These are phyloP conservation scores for Siniperca chuatsi DNA, from an alignment of 2,113 vertebrate species.

Conservation along the genomic window DNA sequence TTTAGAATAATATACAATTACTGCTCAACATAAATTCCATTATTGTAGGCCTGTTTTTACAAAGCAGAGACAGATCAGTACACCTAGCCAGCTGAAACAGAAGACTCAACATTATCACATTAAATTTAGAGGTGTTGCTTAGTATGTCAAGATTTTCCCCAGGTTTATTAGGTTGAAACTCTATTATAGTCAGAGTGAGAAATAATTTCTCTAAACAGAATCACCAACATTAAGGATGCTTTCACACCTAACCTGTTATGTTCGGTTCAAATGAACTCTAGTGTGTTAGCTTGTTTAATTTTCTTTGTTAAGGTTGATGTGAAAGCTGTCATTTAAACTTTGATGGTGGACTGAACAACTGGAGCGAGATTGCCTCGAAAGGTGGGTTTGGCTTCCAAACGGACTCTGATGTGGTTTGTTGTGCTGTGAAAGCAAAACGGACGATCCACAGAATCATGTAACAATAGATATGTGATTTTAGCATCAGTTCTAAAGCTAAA, in stretches of 20 bases:
- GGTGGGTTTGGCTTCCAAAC: background rate
- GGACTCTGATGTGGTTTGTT: background rate
- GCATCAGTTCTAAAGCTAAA: background rate
- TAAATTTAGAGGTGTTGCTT: background rate
- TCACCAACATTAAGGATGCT: background rate
- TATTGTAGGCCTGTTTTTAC: constrained; percentile 12
- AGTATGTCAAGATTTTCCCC: background rate
- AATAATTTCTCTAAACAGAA: background rate
- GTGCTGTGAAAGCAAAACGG: background rate
- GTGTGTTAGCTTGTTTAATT: background rate
- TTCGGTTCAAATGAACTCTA: background rate
- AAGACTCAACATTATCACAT: background rate
- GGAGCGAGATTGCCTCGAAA: background rate
- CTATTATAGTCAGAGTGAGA: background rate
- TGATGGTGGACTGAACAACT: background rate
- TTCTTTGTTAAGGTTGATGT: background rate
- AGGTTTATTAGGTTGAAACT: background rate
- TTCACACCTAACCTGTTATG: background rate
- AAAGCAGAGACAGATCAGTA: constrained; percentile 9
- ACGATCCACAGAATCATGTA: background rate
- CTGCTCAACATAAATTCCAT: constrained; percentile 14
- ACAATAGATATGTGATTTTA: background rate
- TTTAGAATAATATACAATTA: constrained; percentile 12
- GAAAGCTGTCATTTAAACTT: background rate
- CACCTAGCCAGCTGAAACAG: background rate